These are phyloP conservation scores for Leuciscus waleckii DNA, from an alignment of 2,797 vertebrate genomes.

Conservation along the genomic window DNA sequence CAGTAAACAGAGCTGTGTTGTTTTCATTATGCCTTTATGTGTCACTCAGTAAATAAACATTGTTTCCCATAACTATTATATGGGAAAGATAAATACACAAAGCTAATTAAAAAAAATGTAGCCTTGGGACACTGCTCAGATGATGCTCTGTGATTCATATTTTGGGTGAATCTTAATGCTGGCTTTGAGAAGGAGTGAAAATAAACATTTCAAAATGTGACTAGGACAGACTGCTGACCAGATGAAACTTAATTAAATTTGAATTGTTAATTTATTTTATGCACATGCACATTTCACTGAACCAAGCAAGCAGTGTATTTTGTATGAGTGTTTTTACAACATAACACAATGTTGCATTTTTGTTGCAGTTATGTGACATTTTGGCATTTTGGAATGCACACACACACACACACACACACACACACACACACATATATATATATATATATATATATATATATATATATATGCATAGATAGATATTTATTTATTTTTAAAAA, in stretches of 20 bases:
- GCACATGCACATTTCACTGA: slow-evolving; percentile 9
- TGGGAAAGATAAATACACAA: slow-evolving; percentile 30
- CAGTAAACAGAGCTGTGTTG: slow-evolving; percentile 53
- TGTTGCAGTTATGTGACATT: neutral
- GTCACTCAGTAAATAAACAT: slow-evolving; percentile 63
- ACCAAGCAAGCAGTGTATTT: neutral
- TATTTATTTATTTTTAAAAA: neutral
- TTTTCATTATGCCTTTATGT: slow-evolving; percentile 56
- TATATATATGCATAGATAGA: too few species aligned
- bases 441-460: too few species aligned
- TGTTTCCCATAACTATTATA: slow-evolving; percentile 4
- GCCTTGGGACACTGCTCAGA: neutral
- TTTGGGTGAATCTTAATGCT: slow-evolving; percentile 39
- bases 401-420: too few species aligned
- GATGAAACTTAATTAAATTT: neutral
- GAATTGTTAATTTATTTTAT: slow-evolving; percentile 12
- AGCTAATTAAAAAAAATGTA: neutral
- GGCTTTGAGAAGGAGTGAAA: slow-evolving; percentile 14
- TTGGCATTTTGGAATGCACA: too few species aligned
- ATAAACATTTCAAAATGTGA: slow-evolving; percentile 22
- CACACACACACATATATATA: too few species aligned
- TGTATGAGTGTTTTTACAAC: neutral
- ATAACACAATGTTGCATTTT: neutral
- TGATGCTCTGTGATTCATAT: slow-evolving; percentile 17
- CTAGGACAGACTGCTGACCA: neutral